Conservation (phyloP, 2,797 vertebrate genomes). For the Micrastur ruficollis region DNA sequence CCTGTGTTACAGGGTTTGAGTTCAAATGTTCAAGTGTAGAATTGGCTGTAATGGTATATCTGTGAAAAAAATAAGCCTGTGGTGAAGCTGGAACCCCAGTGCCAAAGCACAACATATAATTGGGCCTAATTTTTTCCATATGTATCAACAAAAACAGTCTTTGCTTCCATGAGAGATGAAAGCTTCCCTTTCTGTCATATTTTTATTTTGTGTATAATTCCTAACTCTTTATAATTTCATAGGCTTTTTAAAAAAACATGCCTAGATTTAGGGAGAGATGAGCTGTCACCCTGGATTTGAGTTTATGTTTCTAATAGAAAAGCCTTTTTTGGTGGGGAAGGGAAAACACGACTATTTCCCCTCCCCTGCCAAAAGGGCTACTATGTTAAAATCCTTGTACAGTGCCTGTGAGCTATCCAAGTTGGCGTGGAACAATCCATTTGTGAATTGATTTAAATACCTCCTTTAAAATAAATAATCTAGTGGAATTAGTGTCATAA, state of each 20-base stretch:
- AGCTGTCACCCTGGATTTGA: conserved; percentile 60
- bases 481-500: conserved; percentile 55
- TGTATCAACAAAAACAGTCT: conserved; percentile 79
- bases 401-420: conserved; percentile 45
- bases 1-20: conserved; percentile 57
- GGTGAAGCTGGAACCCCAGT: conserved; percentile 68
- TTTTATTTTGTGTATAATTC: conserved; percentile 76
- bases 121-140: conserved; percentile 79
- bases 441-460: conserved; percentile 67
- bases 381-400: conserved; percentile 41
- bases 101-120: conserved; percentile 79
- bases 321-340: conserved; percentile 51
- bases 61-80: conserved; percentile 74
- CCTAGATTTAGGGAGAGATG: conserved; percentile 54
- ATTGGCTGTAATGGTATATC: conserved; percentile 71
- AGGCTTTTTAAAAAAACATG: conserved; percentile 56
- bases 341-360: conserved; percentile 37
- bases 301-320: conserved; percentile 63
- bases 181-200: conserved; percentile 69
- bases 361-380: conserved; percentile 50
- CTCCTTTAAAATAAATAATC: conserved; percentile 64
- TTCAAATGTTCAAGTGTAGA: conserved; percentile 67
- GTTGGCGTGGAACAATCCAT: conserved; percentile 55
- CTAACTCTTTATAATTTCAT: conserved; percentile 66
- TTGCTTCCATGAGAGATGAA: conserved; percentile 75